Conservation (phyloP, 2,113 vertebrate species). For the Cyprinodon brontotheroides region DNA sequence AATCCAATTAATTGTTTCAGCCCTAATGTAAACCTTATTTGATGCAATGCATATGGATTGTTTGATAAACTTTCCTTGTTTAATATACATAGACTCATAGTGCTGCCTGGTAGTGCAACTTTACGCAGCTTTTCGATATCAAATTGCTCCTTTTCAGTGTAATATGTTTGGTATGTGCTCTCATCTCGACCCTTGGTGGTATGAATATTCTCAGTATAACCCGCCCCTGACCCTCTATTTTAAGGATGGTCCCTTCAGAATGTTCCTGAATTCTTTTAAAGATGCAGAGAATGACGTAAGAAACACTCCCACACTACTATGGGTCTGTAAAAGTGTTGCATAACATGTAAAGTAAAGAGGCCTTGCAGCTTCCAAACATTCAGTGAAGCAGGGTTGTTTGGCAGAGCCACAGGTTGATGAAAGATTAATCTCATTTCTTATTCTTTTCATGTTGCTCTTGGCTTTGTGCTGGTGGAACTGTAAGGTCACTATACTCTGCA, state of each 20-base stretch:
- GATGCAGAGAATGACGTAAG: not conserved
- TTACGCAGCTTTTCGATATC: too few relatives aligned
- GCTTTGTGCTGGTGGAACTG: constrained; percentile 26
- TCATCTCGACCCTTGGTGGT: not conserved
- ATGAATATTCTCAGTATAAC: not conserved
- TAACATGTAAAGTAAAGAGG: constrained; percentile 3
- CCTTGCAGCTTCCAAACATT: constrained; percentile 21
- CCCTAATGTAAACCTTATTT: too few relatives aligned
- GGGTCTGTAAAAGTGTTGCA: constrained; percentile 7
- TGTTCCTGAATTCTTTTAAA: not conserved
- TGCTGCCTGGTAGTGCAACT: too few relatives aligned
- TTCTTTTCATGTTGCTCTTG: constrained; percentile 51
- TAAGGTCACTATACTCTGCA: constrained; percentile 17
- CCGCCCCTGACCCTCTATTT: not conserved
- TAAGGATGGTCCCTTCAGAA: not conserved
- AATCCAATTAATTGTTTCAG: too few relatives aligned
- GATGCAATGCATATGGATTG: not conserved
- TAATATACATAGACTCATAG: not conserved
- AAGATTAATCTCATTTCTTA: constrained; percentile 40
- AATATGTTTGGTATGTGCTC: not conserved
- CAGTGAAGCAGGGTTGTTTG: constrained; percentile 27
- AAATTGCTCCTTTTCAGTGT: not conserved
- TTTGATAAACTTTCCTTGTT: not conserved
- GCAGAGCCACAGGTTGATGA: constrained; percentile 25
- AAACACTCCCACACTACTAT: not conserved